phyloP scores from a whole-genome alignment of 2,888 invertebrate species.

The Crioceris asparagi region DNA sequence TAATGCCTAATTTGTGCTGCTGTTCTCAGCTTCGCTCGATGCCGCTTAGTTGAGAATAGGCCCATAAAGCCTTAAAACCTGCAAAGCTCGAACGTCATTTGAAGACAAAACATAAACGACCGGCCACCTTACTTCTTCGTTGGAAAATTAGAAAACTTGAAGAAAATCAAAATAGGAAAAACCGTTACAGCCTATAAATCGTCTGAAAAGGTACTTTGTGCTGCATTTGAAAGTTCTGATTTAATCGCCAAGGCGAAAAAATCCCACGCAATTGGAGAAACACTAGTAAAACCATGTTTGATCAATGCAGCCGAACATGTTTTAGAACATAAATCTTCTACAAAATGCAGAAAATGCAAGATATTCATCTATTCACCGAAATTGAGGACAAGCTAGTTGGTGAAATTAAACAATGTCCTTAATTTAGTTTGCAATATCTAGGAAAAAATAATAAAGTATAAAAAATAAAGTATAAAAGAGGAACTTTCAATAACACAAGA shows the following conservation, averaged over 20 bases:
- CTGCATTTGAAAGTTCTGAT: constrained; percentile 16
- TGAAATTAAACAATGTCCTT: constrained; percentile 9
- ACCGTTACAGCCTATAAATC: constrained; percentile 10
- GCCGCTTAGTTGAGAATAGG: too few species aligned
- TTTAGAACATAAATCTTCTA: constrained; percentile 8
- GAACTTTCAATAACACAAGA: constrained; percentile 15
- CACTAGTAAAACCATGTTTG: constrained; percentile 12
- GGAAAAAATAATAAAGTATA: too few species aligned
- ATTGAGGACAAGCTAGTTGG: constrained; percentile 7
- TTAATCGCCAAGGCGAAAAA: constrained; percentile 16
- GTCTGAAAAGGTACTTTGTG: constrained; percentile 12
- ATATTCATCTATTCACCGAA: constrained; percentile 11
- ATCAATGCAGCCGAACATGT: constrained; percentile 11
- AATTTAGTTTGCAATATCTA: constrained; percentile 16
- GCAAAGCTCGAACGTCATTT: neutral
- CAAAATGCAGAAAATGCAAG: constrained; percentile 11
- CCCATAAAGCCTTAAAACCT: neutral
- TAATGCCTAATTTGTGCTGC: too few species aligned
- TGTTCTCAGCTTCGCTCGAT: too few species aligned
- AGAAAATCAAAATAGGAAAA: constrained; percentile 11
- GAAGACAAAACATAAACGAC: neutral
- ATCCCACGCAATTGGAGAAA: constrained; percentile 12
- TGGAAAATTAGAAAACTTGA: constrained; percentile 7
- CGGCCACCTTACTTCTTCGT: neutral
- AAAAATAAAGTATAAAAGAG: constrained; percentile 12